Evolutionary conservation across 2,113 vertebrate species (phyloP).

Genomic region (Oreochromis tanganicae): DNA sequence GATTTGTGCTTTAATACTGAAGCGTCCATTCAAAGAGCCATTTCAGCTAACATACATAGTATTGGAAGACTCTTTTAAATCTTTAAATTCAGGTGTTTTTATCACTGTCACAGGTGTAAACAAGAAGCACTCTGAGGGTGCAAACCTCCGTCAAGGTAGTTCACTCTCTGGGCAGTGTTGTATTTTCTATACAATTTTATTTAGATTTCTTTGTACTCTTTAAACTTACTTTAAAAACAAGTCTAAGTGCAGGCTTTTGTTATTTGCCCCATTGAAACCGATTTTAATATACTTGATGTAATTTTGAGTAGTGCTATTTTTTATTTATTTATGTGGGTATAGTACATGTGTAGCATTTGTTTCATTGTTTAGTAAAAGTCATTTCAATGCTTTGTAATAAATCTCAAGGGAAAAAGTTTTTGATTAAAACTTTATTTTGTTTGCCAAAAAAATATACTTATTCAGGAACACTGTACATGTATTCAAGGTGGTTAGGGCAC

Average conservation of each 20-base stretch:
- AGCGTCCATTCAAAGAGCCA: accelerated
- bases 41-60: background rate
- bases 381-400: background rate
- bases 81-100: background rate
- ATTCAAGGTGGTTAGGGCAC: background rate
- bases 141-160: background rate
- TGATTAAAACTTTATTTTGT: background rate
- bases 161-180: background rate
- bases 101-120: background rate
- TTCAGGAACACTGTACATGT: background rate
- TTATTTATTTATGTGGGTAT: background rate
- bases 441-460: background rate
- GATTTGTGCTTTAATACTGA: background rate
- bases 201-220: background rate
- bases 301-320: background rate
- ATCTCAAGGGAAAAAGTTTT: background rate
- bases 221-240: background rate
- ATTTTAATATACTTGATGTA: background rate
- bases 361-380: background rate
- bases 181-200: background rate
- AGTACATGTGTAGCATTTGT: background rate
- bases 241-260: background rate
- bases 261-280: background rate
- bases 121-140: accelerated
- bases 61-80: background rate